Conservation (phyloP, 2,797 vertebrate genomes). For the Pseudomugil tenellus region DNA sequence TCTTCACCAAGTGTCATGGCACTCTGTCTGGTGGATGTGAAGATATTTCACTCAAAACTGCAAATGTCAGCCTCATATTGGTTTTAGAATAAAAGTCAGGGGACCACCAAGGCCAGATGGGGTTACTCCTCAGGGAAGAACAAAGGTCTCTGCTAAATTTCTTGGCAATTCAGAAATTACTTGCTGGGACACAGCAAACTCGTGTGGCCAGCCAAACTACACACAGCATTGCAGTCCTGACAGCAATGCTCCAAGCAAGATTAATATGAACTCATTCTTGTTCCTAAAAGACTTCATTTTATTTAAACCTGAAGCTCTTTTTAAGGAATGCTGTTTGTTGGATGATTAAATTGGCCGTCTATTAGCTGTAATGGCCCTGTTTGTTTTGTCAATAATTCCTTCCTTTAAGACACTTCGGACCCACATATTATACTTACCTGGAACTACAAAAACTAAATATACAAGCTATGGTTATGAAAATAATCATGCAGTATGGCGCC, state of each 20-base stretch:
- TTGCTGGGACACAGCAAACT: constrained; percentile 6
- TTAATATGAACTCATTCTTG: background rate
- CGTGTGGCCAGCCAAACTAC: background rate
- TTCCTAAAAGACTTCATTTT: background rate
- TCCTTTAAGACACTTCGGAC: background rate
- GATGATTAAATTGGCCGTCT: background rate
- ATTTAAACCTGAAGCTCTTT: background rate
- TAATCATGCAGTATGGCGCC: background rate
- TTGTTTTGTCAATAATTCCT: background rate
- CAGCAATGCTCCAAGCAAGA: background rate
- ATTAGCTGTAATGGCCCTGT: background rate
- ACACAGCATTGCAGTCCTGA: background rate
- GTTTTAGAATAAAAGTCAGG: constrained; percentile 1
- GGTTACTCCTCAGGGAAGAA: background rate
- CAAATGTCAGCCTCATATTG: constrained; percentile 16
- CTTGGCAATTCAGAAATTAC: background rate
- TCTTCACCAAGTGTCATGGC: background rate
- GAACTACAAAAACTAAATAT: background rate
- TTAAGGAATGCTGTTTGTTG: constrained; percentile 3
- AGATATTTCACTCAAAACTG: constrained; percentile 11
- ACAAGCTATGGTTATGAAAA: background rate
- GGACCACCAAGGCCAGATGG: background rate
- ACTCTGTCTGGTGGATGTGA: background rate
- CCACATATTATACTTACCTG: background rate
- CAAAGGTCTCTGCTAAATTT: constrained; percentile 2